Conservation (phyloP, 2,113 vertebrate species). For the Gadus macrocephalus region DNA sequence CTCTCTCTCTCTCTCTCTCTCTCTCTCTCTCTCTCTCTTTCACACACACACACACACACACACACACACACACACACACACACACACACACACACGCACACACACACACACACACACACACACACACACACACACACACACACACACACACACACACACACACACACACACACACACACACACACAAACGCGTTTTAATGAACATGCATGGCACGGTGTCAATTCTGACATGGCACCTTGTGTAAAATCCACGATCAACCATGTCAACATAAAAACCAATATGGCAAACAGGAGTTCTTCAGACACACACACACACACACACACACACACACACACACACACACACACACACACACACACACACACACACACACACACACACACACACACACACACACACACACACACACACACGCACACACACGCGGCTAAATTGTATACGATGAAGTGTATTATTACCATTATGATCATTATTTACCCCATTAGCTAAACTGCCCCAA, state of each 20-base stretch:
- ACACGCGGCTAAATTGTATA: neutral
- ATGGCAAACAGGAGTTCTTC: neutral
- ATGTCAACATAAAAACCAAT: neutral
- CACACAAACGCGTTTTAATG: neutral
- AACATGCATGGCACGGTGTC: neutral
- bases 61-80: neutral
- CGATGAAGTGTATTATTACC: no score
- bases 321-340: constrained; percentile 11
- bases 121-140: neutral
- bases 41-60: neutral
- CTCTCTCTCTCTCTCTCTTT: neutral
- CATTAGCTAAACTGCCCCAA: neutral
- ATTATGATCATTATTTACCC: no score
- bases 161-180: neutral
- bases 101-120: neutral
- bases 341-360: constrained; percentile 8
- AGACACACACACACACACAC: constrained; percentile 10
- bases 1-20: neutral
- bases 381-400: neutral
- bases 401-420: constrained; percentile 9
- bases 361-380: constrained; percentile 13
- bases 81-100: no score
- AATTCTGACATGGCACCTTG: neutral
- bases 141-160: no score
- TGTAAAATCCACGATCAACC: constrained; percentile 4